A percentile compares a stretch with the other conserved stretches of the same genome.
These are phyloP conservation scores for Echinarachnius parma DNA, from an alignment of 53 echinoderm and acorn worm species.

Conservation along the genomic window DNA sequence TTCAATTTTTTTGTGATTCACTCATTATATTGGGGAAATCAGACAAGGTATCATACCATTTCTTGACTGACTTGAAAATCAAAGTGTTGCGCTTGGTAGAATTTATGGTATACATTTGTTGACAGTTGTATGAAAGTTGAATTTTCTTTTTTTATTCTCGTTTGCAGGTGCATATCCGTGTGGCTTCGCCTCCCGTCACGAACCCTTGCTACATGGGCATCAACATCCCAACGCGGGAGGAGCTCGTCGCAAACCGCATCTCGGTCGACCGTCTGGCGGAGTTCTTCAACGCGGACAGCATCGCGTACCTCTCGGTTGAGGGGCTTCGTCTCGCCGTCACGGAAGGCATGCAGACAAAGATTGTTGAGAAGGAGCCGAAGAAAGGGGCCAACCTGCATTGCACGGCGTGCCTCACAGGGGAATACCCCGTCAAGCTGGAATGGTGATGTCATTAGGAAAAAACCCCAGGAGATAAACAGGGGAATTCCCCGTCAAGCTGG, in stretches of 20 bases:
- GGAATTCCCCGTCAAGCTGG: too few species aligned
- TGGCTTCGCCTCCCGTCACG: conserved; percentile 98
- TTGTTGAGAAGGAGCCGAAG: conserved; percentile 32
- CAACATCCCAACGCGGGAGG: conserved; percentile 96
- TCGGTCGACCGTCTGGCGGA: conserved; percentile 61
- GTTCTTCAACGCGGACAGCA: conserved; percentile 90
- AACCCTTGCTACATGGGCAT: conserved; percentile 99
- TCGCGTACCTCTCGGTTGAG: conserved; percentile 87
- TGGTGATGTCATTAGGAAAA: conserved; percentile 79
- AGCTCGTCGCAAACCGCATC: conserved; percentile 86
- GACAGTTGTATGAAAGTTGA: too few species aligned
- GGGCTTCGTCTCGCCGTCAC: conserved; percentile 77
- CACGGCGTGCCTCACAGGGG: conserved; percentile 89
- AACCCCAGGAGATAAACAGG: too few species aligned
- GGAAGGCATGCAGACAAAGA: conserved; percentile 81
- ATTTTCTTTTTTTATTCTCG: too few species aligned
- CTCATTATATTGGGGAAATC: too few species aligned
- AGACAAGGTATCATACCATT: too few species aligned
- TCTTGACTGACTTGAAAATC: too few species aligned
- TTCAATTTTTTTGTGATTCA: too few species aligned
- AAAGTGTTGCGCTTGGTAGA: too few species aligned
- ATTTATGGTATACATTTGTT: too few species aligned
- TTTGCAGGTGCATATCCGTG: conserved; percentile 96
- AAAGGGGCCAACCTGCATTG: conserved; percentile 70
- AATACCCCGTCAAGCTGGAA: conserved; percentile 79